phyloP scores from a whole-genome alignment of 2,113 vertebrate genomes.

The Dunckerocampus dactyliophorus region DNA sequence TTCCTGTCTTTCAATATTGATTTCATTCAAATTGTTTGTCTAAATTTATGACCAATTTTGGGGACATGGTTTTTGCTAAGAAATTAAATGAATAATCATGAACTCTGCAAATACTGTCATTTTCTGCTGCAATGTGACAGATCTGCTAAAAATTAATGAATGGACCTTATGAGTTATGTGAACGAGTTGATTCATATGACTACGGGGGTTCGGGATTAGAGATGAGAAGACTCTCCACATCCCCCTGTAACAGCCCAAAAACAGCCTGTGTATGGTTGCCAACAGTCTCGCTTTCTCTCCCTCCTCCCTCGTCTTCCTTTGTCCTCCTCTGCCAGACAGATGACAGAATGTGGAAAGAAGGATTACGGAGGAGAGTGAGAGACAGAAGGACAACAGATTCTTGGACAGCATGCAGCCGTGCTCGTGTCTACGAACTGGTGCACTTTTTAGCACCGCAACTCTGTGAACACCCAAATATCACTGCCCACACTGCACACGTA shows the following conservation, averaged over 20 bases:
- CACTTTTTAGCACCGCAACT: slow-evolving; percentile 1
- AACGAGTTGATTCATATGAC: slow-evolving; percentile 19
- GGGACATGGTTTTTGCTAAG: neutral
- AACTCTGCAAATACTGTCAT: neutral
- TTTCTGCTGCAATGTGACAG: neutral
- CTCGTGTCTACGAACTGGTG: slow-evolving; percentile 6
- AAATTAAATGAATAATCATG: neutral
- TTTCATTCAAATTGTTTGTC: too few relatives aligned
- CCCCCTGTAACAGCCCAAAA: slow-evolving; percentile 47
- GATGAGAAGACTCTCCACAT: slow-evolving; percentile 47
- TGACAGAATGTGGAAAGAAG: slow-evolving; percentile 53
- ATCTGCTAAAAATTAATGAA: slow-evolving; percentile 1
- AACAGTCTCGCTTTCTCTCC: slow-evolving; percentile 29
- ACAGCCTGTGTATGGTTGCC: slow-evolving; percentile 26
- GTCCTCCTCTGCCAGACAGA: slow-evolving; percentile 38
- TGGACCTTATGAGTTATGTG: neutral
- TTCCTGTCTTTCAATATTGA: too few relatives aligned
- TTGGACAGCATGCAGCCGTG: slow-evolving; percentile 15
- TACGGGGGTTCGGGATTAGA: slow-evolving; percentile 33
- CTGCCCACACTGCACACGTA: neutral
- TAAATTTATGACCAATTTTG: too few relatives aligned
- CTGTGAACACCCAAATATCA: slow-evolving; percentile 4
- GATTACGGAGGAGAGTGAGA: slow-evolving; percentile 43
- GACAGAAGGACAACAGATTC: slow-evolving; percentile 41
- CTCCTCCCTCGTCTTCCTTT: slow-evolving; percentile 1